Conservation (phyloP, 2,888 invertebrate species). For the Drosophila kokeensis region DNA sequence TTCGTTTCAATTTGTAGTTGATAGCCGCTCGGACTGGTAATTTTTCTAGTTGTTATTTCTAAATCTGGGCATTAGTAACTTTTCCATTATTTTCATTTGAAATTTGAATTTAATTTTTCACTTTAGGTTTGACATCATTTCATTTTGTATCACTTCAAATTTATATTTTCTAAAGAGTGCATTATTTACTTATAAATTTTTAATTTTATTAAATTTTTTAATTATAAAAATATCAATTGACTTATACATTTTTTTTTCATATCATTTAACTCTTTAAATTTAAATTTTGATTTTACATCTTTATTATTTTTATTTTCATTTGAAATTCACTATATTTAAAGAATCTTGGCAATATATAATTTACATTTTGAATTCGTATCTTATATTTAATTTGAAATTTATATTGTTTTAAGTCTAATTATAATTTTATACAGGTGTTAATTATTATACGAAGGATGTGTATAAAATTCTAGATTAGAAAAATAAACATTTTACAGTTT, state of each 20-base stretch:
- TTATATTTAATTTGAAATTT: background rate
- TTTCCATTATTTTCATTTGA: too few relatives aligned
- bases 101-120: too few relatives aligned
- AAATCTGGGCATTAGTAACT: too few relatives aligned
- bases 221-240: background rate
- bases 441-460: too few relatives aligned
- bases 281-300: background rate
- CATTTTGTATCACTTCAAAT: background rate
- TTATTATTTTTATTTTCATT: background rate
- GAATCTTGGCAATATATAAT: background rate
- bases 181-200: too few relatives aligned
- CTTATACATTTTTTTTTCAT: background rate
- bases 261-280: background rate
- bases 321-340: background rate
- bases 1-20: background rate
- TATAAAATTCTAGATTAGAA: too few relatives aligned
- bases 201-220: background rate
- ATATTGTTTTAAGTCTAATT: background rate
- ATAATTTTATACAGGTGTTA: background rate
- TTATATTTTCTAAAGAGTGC: background rate
- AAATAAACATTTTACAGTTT: too few relatives aligned
- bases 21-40: too few relatives aligned
- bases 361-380: background rate
- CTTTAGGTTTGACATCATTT: background rate
- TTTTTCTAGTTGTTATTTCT: too few relatives aligned